Evolutionary conservation across 1,140 invertebrate species (phyloP).

Genomic region (Sesamia nonagrioides): DNA sequence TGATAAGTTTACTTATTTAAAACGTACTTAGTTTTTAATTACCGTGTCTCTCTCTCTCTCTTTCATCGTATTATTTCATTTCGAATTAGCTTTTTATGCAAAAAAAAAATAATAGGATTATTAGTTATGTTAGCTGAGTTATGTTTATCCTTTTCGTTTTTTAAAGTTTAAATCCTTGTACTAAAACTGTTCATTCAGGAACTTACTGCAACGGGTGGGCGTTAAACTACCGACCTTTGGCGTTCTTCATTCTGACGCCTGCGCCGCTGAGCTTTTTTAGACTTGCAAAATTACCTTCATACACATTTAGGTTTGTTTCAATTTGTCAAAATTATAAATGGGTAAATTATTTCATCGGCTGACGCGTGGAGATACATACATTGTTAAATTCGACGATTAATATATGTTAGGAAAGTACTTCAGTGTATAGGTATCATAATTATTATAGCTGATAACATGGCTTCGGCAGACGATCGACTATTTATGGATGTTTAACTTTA

Average conservation of each 20-base stretch:
- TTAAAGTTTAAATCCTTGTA: background rate
- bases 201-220: background rate
- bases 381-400: conserved; percentile 15
- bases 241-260: background rate
- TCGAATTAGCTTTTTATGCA: too few species aligned
- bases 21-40: conserved; percentile 49
- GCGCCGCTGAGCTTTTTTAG: background rate
- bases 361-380: background rate
- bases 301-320: background rate
- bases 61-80: background rate
- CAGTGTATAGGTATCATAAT: conserved; percentile 1
- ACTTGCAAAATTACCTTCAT: background rate
- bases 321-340: conserved; percentile 7
- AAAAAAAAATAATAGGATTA: too few species aligned
- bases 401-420: conserved; percentile 13
- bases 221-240: background rate
- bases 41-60: conserved; percentile 34
- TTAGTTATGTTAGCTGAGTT: background rate
- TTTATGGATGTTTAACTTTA: too few species aligned
- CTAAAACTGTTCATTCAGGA: too few species aligned
- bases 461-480: conserved; percentile 14
- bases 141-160: background rate
- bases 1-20: conserved; percentile 58
- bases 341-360: background rate
- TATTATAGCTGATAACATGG: background rate